phyloP scores from a whole-genome alignment of 2,797 vertebrate species.

The Acipenser oxyrinchus region DNA sequence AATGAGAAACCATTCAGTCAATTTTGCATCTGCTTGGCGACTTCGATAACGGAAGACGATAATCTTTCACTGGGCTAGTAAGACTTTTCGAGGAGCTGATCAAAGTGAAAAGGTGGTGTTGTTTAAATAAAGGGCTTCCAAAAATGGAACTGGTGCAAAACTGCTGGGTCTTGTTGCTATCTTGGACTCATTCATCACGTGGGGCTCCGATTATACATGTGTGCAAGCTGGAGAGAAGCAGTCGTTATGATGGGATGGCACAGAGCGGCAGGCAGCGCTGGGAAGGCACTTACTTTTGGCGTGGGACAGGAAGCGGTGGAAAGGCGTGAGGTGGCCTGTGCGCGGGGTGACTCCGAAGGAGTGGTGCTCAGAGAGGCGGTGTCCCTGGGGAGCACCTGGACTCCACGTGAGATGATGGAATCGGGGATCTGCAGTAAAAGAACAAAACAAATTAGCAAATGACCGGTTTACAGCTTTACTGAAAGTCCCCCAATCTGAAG shows the following conservation, averaged over 20 bases:
- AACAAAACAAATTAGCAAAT: slow-evolving; percentile 7
- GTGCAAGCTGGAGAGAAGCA: slow-evolving; percentile 43
- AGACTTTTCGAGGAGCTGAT: too few relatives aligned
- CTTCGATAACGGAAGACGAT: too few relatives aligned
- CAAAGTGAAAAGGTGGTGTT: too few relatives aligned
- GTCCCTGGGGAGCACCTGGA: slow-evolving; percentile 95
- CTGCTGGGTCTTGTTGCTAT: slow-evolving; percentile 12
- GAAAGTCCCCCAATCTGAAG: slow-evolving; percentile 17
- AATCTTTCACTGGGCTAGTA: too few relatives aligned
- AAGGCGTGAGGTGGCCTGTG: slow-evolving; percentile 95
- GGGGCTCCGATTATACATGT: slow-evolving; percentile 21
- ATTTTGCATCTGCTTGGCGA: too few relatives aligned
- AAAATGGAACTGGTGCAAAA: not conserved
- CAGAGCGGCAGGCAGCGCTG: slow-evolving; percentile 25
- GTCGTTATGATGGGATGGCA: slow-evolving; percentile 15
- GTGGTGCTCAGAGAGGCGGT: slow-evolving; percentile 96
- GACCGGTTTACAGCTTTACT: too few relatives aligned
- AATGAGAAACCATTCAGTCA: too few relatives aligned
- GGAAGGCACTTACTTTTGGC: slow-evolving; percentile 82
- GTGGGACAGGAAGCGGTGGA: slow-evolving; percentile 98
- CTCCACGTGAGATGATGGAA: slow-evolving; percentile 94
- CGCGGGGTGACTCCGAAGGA: slow-evolving; percentile 94
- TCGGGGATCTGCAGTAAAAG: slow-evolving; percentile 82
- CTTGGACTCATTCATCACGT: slow-evolving; percentile 19
- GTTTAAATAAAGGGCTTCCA: too few relatives aligned